Percentiles rank a stretch among this genome's conserved stretches.
Evolutionary conservation across 37 sponge, comb jelly and placozoan genomes (phyloP).

Genomic region (Spongilla lacustris): DNA sequence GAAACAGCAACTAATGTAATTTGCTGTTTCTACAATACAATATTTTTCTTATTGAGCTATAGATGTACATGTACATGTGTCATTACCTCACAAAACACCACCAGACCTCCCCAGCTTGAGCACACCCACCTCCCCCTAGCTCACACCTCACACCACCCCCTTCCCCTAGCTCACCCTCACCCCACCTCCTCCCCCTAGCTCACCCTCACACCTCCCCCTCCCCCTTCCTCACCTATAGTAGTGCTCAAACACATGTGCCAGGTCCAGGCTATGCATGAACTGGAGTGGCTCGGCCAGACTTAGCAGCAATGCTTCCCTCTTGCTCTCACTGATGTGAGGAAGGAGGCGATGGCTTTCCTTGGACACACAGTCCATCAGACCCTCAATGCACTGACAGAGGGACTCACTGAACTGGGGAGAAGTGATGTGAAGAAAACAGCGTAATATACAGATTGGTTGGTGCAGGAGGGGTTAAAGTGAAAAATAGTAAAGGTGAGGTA

Average conservation of each 20-base stretch:
- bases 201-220: neutral
- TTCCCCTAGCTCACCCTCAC: too few relatives aligned
- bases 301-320: slow-evolving; percentile 44
- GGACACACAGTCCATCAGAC: slow-evolving; percentile 45
- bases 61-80: neutral
- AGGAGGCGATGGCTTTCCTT: slow-evolving; percentile 24
- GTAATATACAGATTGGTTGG: too few relatives aligned
- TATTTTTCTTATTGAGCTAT: too few relatives aligned
- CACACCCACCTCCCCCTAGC: too few relatives aligned
- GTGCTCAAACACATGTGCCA: slow-evolving; percentile 73
- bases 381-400: slow-evolving; percentile 47
- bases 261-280: slow-evolving; percentile 64
- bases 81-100: neutral
- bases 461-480: too few relatives aligned
- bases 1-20: too few relatives aligned
- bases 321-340: slow-evolving; percentile 12
- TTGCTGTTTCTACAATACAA: too few relatives aligned
- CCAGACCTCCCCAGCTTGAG: too few relatives aligned
- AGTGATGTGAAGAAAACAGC: too few relatives aligned
- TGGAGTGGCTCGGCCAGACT: slow-evolving; percentile 65
- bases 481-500: too few relatives aligned
- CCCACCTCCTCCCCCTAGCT: neutral
- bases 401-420: slow-evolving; percentile 54
- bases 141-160: too few relatives aligned
- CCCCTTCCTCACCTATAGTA: slow-evolving; percentile 56